Conservation (phyloP, 2,888 invertebrate species). For the Anagyrus pseudococci region DNA sequence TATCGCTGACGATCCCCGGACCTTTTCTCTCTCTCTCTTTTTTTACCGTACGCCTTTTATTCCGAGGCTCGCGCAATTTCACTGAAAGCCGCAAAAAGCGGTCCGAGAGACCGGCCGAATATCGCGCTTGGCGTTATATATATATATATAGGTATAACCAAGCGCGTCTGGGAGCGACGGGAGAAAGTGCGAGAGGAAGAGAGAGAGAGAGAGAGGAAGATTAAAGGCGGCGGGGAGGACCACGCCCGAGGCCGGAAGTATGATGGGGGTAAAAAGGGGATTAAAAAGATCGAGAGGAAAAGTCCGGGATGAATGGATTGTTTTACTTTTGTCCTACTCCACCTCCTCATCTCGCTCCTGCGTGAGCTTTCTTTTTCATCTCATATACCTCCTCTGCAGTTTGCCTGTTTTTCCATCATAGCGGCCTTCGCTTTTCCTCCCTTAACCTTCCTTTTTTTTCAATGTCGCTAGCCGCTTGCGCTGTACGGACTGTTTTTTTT, state of each 20-base stretch:
- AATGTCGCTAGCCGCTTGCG: too few species aligned
- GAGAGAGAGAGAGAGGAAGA: not conserved
- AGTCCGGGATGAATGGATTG: slow-evolving; percentile 20
- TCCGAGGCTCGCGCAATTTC: slow-evolving; percentile 38
- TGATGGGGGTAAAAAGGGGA: not conserved
- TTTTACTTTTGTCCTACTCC: too few species aligned
- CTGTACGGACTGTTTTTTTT: too few species aligned
- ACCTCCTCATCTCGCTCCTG: not conserved
- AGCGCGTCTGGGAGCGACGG: not conserved
- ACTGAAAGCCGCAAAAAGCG: slow-evolving; percentile 39
- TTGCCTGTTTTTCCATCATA: too few species aligned
- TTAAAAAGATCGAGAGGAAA: slow-evolving; percentile 15
- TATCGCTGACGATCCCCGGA: too few species aligned
- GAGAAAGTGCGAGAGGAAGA: slow-evolving; percentile 16
- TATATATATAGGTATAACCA: not conserved
- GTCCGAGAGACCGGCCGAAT: slow-evolving; percentile 9
- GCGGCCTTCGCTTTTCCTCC: too few species aligned
- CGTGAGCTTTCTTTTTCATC: too few species aligned
- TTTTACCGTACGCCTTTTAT: not conserved
- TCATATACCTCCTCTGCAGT: too few species aligned
- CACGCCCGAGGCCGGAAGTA: not conserved
- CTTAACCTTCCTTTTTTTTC: too few species aligned
- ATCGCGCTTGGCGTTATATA: slow-evolving; percentile 4
- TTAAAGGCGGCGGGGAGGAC: not conserved
- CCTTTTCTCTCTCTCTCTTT: not conserved